These are phyloP conservation scores for Trichacis sp. DNA, from an alignment of 2,888 invertebrate genomes.

Conservation along the genomic window DNA sequence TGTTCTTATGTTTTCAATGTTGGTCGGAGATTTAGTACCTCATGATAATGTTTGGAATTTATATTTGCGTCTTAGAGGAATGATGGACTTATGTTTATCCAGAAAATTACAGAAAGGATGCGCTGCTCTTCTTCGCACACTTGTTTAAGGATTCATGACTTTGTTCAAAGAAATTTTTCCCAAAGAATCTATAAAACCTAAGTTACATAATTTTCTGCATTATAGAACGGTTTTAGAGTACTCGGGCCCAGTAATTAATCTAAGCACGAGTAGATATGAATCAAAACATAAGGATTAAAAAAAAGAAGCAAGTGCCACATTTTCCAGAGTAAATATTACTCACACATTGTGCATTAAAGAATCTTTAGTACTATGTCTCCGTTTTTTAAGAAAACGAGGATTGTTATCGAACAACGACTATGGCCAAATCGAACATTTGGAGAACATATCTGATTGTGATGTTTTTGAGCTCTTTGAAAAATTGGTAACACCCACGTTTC, in stretches of 20 bases:
- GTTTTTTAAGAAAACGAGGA: no score
- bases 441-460: no score
- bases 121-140: not conserved
- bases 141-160: no score
- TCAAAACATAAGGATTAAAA: conserved; percentile 1
- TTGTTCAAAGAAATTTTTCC: no score
- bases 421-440: no score
- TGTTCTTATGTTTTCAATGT: not conserved
- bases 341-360: no score
- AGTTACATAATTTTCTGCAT: not conserved
- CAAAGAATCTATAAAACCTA: not conserved
- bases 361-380: no score
- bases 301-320: no score
- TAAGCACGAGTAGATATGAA: not conserved
- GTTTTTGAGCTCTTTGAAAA: no score
- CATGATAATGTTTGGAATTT: not conserved
- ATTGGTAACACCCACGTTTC: no score
- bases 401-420: no score
- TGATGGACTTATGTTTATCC: not conserved
- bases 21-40: not conserved
- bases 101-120: not conserved
- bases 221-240: not conserved
- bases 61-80: not conserved
- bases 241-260: not conserved
- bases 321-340: no score